These are phyloP conservation scores for Polyommatus iphigenia DNA, from an alignment of 2,888 invertebrate species.

Conservation along the genomic window DNA sequence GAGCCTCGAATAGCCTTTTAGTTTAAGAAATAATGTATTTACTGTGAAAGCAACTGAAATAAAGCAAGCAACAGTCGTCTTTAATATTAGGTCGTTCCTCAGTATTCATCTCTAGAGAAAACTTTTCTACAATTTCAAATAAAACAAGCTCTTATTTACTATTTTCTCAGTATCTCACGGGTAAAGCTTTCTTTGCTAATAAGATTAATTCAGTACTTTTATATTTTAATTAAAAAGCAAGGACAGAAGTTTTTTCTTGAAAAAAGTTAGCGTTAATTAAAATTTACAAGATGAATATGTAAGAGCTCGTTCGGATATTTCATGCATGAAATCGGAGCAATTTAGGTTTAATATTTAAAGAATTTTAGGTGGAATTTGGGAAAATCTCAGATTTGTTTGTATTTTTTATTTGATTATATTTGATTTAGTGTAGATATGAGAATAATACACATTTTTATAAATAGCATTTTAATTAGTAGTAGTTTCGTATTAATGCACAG, in stretches of 20 bases:
- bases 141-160: not conserved
- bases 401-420: too few relatives aligned
- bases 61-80: too few relatives aligned
- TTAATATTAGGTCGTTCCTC: too few relatives aligned
- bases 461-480: too few relatives aligned
- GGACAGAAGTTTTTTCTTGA: not conserved
- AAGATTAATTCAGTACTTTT: not conserved
- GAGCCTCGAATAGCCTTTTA: not conserved
- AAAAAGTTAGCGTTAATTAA: not conserved
- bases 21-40: too few relatives aligned
- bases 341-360: not conserved
- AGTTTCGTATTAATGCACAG: too few relatives aligned
- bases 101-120: not conserved
- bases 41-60: too few relatives aligned
- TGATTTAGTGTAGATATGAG: not conserved
- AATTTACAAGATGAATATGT: not conserved
- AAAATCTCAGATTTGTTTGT: not conserved
- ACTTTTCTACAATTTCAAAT: not conserved
- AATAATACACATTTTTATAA: too few relatives aligned
- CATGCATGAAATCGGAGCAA: not conserved
- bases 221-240: not conserved
- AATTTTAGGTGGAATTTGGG: not conserved
- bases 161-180: not conserved
- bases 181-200: not conserved
- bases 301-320: not conserved